Conservation (phyloP, 1,140 invertebrate species). For the Charaxes varanes region DNA sequence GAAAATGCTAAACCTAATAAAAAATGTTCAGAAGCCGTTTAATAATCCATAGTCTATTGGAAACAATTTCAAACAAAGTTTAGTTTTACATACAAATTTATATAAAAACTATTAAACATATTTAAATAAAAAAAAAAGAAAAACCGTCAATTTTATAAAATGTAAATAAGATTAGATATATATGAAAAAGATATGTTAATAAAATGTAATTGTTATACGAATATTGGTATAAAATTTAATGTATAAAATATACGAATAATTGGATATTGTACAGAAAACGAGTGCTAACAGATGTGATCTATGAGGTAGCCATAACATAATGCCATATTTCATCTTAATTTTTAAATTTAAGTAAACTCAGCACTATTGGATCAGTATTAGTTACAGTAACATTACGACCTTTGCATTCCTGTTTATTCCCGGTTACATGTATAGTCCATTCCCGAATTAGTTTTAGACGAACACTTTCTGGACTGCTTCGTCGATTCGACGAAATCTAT, state of each 20-base stretch:
- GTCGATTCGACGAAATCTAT: slow-evolving; percentile 11
- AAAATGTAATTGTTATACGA: slow-evolving; percentile 51
- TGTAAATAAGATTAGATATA: slow-evolving; percentile 71
- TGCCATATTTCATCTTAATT: slow-evolving; percentile 56
- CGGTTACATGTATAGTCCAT: slow-evolving; percentile 38
- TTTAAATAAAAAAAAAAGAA: slow-evolving; percentile 50
- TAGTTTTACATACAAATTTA: slow-evolving; percentile 43
- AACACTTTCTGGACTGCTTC: slow-evolving; percentile 27
- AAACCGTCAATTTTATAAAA: slow-evolving; percentile 65
- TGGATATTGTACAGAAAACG: slow-evolving; percentile 48
- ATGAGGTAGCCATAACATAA: slow-evolving; percentile 70
- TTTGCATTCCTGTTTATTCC: slow-evolving; percentile 67
- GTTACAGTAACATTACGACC: slow-evolving; percentile 27
- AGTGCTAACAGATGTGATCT: slow-evolving; percentile 62
- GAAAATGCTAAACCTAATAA: no score
- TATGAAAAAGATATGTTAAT: slow-evolving; percentile 57
- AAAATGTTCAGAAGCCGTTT: neutral
- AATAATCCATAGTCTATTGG: slow-evolving; percentile 13
- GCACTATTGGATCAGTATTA: slow-evolving; percentile 35
- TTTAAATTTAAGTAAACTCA: slow-evolving; percentile 18
- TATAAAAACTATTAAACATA: slow-evolving; percentile 38
- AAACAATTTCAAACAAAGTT: slow-evolving; percentile 33
- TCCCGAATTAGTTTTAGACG: slow-evolving; percentile 50
- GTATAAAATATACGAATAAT: slow-evolving; percentile 39
- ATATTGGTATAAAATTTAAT: slow-evolving; percentile 45